Evolutionary conservation across 2,113 vertebrate genomes (phyloP), one percentile per base, ranked within the genome.

Genomic region (Vidua macroura): DNA sequence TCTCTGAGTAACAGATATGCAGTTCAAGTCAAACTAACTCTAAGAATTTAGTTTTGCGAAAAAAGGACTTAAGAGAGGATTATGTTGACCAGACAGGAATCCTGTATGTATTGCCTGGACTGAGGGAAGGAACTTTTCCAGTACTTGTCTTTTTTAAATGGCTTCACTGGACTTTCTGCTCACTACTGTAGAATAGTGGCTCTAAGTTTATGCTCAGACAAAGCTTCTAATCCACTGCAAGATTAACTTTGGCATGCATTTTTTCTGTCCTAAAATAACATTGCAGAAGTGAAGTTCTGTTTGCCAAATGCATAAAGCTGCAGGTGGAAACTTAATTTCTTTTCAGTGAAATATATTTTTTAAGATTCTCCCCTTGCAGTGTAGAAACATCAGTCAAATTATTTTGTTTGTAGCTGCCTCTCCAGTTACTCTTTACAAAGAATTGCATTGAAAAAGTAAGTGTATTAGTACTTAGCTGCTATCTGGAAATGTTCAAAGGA

Each of bases 81-180:
- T 67, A 20, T 19, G 15, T 41, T 86, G 72, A 91, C 83, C 66
- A 49, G 72, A 30, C n/a, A 60, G 12, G 24, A 84, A 66, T 46
- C 21, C 58, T 78, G 12, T 78, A 76, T 30, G 30, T 43, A 23
- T 31, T 67, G 41, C 79, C 69, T 92, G 5, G 13, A 56, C 41
- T 76, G 77, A 87, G 88, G 13, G 33, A 80, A 81, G 63, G 51
- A 78, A 11, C 55, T 95, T 89, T 79, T 66, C 87, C 69, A 46
- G 30, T 81, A 33, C 49, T 85, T 80, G 6, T 83, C 55, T 83
- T 74, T 79, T 96, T 87, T 13, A 87, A 87, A 89, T 67, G 13
- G 35, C 80, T 97, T 97, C 85, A 86, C 81, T 97, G 97, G 43
- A 83, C 59, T 96, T 93, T 93, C 49, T 96, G 77, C 91, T 95